phyloP scores from a whole-genome alignment of 2,888 invertebrate species.

The Brachylomia viminalis region DNA sequence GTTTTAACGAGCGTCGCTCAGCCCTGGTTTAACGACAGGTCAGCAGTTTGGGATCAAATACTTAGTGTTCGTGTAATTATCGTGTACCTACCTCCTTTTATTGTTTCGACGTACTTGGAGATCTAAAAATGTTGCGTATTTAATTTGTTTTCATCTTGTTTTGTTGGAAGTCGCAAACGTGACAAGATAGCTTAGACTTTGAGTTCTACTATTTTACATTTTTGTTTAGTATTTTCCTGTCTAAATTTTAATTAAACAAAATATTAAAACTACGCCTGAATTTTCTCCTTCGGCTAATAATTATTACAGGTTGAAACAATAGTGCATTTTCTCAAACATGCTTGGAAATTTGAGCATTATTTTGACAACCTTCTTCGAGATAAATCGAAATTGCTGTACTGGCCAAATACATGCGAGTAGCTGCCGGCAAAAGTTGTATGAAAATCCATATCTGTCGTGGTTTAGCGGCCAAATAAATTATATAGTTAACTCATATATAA shows the following conservation, averaged over 20 bases:
- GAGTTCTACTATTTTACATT: neutral
- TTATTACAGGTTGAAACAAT: neutral
- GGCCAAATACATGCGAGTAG: too few relatives aligned
- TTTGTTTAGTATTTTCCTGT: neutral
- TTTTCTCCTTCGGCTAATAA: neutral
- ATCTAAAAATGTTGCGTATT: slow-evolving; percentile 7
- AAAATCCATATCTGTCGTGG: too few relatives aligned
- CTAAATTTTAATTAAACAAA: neutral
- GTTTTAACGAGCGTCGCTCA: slow-evolving; percentile 55
- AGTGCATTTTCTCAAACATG: too few relatives aligned
- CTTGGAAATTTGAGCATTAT: too few relatives aligned
- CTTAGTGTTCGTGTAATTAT: slow-evolving; percentile 42
- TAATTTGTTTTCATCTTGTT: slow-evolving; percentile 18
- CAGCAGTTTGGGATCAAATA: slow-evolving; percentile 48
- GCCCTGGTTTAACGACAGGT: slow-evolving; percentile 47
- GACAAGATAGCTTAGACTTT: neutral
- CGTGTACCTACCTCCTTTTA: slow-evolving; percentile 33
- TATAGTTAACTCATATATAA: too few relatives aligned
- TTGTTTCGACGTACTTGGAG: slow-evolving; percentile 26
- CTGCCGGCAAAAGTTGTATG: too few relatives aligned
- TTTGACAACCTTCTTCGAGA: too few relatives aligned
- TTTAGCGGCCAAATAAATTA: too few relatives aligned
- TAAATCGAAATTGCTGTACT: too few relatives aligned
- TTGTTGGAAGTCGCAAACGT: neutral
- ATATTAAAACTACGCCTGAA: neutral